A percentile compares a stretch with the other conserved stretches of the same genome.
Conservation (phyloP, 2,888 invertebrate genomes). For the Drosophila birchii region DNA sequence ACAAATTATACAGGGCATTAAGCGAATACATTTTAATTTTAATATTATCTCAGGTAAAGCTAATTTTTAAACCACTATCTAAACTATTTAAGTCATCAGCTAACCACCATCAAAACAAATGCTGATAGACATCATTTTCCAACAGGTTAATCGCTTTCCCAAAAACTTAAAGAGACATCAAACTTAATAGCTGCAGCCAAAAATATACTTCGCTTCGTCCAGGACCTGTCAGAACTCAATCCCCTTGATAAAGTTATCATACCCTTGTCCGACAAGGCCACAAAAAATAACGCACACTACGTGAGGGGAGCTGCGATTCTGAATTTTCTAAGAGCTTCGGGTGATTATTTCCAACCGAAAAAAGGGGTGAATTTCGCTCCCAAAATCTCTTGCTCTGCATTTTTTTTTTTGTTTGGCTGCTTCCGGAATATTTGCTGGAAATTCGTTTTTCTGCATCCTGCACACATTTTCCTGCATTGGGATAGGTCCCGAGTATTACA, state of each 20-base stretch:
- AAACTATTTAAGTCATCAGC: background rate
- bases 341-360: conserved; percentile 19
- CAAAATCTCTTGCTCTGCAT: background rate
- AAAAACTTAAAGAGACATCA: conserved; percentile 4
- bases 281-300: conserved; percentile 34
- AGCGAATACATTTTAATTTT: too few relatives aligned
- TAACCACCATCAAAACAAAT: background rate
- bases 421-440: conserved; percentile 53
- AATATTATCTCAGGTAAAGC: background rate
- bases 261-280: conserved; percentile 33
- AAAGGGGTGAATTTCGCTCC: background rate
- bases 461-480: conserved; percentile 53
- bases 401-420: conserved; percentile 33
- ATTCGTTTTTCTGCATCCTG: conserved; percentile 68
- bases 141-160: background rate
- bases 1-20: background rate
- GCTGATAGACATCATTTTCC: background rate
- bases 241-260: conserved; percentile 42
- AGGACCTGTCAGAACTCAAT: conserved; percentile 29
- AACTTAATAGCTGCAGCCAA: background rate
- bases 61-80: background rate
- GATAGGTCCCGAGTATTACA: conserved; percentile 30
- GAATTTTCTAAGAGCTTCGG: conserved; percentile 19
- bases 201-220: conserved; percentile 4
- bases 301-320: conserved; percentile 27